Base-by-base conservation (phyloP, 2,888 invertebrate genomes). In the Strigamia transsilvanica region DNA sequence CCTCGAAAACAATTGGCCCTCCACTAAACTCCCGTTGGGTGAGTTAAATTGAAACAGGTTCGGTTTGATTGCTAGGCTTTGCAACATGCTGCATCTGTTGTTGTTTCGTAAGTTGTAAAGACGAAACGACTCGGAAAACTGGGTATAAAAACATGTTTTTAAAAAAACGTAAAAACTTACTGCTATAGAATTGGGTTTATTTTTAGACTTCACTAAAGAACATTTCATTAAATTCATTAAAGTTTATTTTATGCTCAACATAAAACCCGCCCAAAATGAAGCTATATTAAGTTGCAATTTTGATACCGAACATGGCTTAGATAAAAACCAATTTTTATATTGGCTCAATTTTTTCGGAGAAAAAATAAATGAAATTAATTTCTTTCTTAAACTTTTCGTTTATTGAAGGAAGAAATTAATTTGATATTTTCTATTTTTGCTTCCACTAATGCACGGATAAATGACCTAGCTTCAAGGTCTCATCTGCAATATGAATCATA, bases 401-500 rank as follows among this genome's bases (percentile, higher is more conserved):
- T n/a, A n/a, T n/a, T n/a, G n/a, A n/a, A n/a, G n/a, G n/a, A n/a
- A n/a, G n/a, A n/a, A n/a, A 18, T 56, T 15, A 56, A n/a, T 56
- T 15, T 42, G 42, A 15, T 56, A 56, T 66, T 66, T 66, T 66
- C 12, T 32, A 73, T 27, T 27, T 73, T 73, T 73, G 13, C 27
- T 27, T 27, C 5, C 32, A 23, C 23, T 23, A 27, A 18, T 56
- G 1, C 2, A 73, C 10, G 15, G 73, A 73, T 73, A 73, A 73
- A 73, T n/a, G 73, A 73, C 73, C 73, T 73, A 32, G 27, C 32
- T 32, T 73, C 27, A 73, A 73, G 66, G 66, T 4, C 66, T 51
- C 66, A 4, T 7, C 0, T 73, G 73, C 73, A 73, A 73, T 32
- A 32, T 27, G 73, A 73, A 73, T 73, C 73, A 73, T 73, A 12